Percentiles rank a stretch among this genome's conserved stretches.
phyloP scores from a whole-genome alignment of 92 coral and sea anemone species.

The Porites divaricata region DNA sequence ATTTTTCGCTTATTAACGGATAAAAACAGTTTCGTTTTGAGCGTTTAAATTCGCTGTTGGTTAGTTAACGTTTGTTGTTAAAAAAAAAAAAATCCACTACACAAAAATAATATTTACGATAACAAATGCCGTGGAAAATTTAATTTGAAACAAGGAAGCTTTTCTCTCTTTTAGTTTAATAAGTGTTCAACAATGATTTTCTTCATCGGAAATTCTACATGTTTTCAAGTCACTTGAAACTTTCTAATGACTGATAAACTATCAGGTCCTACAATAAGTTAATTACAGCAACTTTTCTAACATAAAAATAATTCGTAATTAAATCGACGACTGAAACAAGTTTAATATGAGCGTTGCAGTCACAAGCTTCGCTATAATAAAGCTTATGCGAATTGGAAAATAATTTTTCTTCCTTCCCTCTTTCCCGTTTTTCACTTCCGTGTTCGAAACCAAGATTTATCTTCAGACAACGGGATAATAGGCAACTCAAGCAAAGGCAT shows the following conservation, averaged over 20 bases:
- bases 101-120: too few relatives aligned
- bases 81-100: too few relatives aligned
- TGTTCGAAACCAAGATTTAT: neutral
- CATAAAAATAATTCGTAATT: neutral
- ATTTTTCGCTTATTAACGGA: too few relatives aligned
- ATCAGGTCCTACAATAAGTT: neutral
- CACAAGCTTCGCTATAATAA: too few relatives aligned
- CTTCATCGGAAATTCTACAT: neutral
- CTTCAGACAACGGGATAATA: neutral
- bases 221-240: neutral
- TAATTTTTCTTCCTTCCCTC: neutral
- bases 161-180: conserved; percentile 17
- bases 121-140: too few relatives aligned
- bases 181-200: neutral
- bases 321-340: neutral
- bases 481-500: too few relatives aligned
- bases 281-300: neutral
- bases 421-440: neutral
- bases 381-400: neutral
- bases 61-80: too few relatives aligned
- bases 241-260: neutral
- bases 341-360: too few relatives aligned
- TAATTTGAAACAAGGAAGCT: neutral
- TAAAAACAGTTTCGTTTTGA: too few relatives aligned
- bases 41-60: too few relatives aligned